phyloP scores from a whole-genome alignment of 1,140 invertebrate genomes.

The Caerostris extrusa region DNA sequence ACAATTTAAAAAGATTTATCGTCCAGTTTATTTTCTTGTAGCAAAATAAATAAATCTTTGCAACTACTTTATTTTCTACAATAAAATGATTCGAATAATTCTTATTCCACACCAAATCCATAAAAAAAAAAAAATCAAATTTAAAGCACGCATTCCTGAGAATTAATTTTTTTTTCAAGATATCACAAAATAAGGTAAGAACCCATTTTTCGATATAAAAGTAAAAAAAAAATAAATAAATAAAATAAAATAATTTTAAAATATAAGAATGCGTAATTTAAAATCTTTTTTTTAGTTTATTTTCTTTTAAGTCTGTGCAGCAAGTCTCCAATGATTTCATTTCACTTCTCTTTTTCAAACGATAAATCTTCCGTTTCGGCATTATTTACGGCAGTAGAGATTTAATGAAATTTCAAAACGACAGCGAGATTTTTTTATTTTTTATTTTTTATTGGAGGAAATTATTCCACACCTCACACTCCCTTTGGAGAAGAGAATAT shows the following conservation, averaged over 20 bases:
- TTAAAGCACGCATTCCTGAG: too few species aligned
- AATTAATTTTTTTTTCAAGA: too few species aligned
- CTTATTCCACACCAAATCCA: too few species aligned
- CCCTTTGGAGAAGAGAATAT: background rate
- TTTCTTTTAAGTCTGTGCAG: background rate
- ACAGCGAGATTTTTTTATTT: background rate
- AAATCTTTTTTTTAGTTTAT: background rate
- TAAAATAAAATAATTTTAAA: constrained; percentile 10
- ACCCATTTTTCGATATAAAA: background rate
- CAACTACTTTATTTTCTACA: too few species aligned
- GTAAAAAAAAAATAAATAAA: background rate
- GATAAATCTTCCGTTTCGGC: background rate
- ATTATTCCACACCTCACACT: background rate
- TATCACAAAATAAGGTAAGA: background rate
- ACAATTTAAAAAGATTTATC: too few species aligned
- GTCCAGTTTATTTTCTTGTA: too few species aligned
- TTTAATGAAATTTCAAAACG: constrained; percentile 51
- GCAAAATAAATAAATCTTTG: too few species aligned
- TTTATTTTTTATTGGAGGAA: constrained; percentile 5
- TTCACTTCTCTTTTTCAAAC: background rate
- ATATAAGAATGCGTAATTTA: background rate
- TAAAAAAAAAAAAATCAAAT: too few species aligned
- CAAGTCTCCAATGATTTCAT: background rate
- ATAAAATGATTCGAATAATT: too few species aligned
- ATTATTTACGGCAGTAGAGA: constrained; percentile 20